Conservation (phyloP, 2,113 vertebrate genomes). For the Balaenoptera acutorostrata region DNA sequence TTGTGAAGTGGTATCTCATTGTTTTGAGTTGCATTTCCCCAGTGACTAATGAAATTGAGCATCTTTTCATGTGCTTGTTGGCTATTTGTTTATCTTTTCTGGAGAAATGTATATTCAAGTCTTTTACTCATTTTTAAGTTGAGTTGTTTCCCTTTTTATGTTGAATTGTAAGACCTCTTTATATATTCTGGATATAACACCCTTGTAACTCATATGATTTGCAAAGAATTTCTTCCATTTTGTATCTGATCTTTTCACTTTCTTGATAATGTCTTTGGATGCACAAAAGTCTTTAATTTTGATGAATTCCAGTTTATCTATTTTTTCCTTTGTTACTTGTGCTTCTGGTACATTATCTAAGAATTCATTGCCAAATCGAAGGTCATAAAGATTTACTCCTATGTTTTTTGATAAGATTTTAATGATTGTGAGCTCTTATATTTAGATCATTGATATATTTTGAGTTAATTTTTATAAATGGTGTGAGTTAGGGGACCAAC, state of each 20-base stretch:
- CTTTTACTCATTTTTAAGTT: neutral
- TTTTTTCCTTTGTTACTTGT: neutral
- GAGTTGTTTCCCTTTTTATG: neutral
- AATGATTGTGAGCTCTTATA: neutral
- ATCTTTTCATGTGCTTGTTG: neutral
- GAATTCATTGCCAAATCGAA: neutral
- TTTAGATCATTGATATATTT: neutral
- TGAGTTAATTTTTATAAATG: neutral
- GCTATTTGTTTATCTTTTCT: neutral
- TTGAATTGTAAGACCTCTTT: neutral
- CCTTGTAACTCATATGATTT: neutral
- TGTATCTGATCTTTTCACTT: neutral
- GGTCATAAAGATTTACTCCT: neutral
- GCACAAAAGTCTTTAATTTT: neutral
- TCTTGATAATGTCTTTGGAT: neutral
- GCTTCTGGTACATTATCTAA: neutral
- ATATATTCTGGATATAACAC: neutral
- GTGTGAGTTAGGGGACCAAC: neutral
- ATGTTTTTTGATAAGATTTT: neutral
- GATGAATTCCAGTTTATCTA: neutral
- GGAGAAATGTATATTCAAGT: neutral
- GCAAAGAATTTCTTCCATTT: neutral
- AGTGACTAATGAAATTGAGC: neutral
- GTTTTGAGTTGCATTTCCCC: slow-evolving; percentile 30
- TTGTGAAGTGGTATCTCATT: neutral